Conservation (phyloP, 2,113 vertebrate species). For the Elephas maximus region DNA sequence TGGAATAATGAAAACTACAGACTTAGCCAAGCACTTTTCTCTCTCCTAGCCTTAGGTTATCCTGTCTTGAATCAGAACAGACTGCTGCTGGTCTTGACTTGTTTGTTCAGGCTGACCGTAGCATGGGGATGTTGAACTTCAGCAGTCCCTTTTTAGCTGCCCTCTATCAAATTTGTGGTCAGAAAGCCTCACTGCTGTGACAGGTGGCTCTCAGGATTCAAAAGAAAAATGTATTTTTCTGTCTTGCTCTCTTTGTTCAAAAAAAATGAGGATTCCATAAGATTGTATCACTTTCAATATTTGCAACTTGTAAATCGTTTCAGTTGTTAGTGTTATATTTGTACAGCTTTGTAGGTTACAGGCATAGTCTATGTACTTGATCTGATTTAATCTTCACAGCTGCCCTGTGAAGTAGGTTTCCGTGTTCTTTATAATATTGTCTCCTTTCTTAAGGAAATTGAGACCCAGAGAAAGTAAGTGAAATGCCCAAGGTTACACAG, state of each 20-base stretch:
- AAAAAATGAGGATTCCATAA: background rate
- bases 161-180: background rate
- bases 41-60: background rate
- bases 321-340: background rate
- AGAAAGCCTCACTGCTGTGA: background rate
- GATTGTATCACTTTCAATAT: background rate
- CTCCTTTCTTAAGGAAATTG: background rate
- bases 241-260: conserved; percentile 23
- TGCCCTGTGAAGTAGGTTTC: background rate
- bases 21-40: background rate
- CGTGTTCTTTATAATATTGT: background rate
- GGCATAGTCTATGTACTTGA: background rate
- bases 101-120: background rate
- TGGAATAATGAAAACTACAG: background rate
- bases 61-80: background rate
- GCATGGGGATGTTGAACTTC: background rate
- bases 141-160: background rate
- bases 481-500: background rate
- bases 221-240: background rate
- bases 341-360: background rate
- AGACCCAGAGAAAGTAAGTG: conserved; percentile 43
- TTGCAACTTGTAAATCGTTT: background rate
- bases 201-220: background rate
- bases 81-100: background rate
- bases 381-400: background rate